Conservation (phyloP, 2,888 invertebrate species). For the Drosophila paramelanica region DNA sequence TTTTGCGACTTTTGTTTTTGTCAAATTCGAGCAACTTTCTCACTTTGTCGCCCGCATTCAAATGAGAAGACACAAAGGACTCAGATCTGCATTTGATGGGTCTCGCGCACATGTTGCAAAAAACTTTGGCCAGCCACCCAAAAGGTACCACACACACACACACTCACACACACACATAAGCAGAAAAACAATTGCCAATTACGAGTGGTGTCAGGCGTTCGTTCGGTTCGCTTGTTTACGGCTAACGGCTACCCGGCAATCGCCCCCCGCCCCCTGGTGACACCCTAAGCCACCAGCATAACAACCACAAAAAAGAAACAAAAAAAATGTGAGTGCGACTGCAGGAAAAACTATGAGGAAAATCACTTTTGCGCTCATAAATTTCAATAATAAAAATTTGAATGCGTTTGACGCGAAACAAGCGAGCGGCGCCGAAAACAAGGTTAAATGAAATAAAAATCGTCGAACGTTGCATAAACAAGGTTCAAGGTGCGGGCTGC, state of each 20-base stretch:
- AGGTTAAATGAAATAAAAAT: slow-evolving; percentile 77
- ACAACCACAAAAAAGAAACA: slow-evolving; percentile 30
- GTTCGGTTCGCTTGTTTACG: slow-evolving; percentile 49
- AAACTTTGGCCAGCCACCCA: slow-evolving; percentile 35
- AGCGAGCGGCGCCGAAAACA: slow-evolving; percentile 57
- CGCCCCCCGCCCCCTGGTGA: slow-evolving; percentile 6
- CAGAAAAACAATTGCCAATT: slow-evolving; percentile 79
- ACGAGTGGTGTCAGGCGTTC: slow-evolving; percentile 48
- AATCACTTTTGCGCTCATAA: slow-evolving; percentile 80
- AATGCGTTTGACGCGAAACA: slow-evolving; percentile 77
- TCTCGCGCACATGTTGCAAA: slow-evolving; percentile 68
- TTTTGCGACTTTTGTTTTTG: background rate
- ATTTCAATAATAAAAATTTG: slow-evolving; percentile 81
- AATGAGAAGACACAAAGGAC: slow-evolving; percentile 37
- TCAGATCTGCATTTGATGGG: slow-evolving; percentile 67
- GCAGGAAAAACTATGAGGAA: slow-evolving; percentile 72
- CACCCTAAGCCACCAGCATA: slow-evolving; percentile 65
- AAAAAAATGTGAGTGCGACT: slow-evolving; percentile 25
- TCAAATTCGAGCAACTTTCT: slow-evolving; percentile 27
- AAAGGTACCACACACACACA: slow-evolving; percentile 49
- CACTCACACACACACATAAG: slow-evolving; percentile 24
- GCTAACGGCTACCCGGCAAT: slow-evolving; percentile 25
- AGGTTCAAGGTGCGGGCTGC: slow-evolving; percentile 71
- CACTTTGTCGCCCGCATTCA: slow-evolving; percentile 45
- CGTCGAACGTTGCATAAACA: slow-evolving; percentile 63